Base-by-base conservation (phyloP, 2,888 invertebrate species). In the Seira musarum region DNA sequence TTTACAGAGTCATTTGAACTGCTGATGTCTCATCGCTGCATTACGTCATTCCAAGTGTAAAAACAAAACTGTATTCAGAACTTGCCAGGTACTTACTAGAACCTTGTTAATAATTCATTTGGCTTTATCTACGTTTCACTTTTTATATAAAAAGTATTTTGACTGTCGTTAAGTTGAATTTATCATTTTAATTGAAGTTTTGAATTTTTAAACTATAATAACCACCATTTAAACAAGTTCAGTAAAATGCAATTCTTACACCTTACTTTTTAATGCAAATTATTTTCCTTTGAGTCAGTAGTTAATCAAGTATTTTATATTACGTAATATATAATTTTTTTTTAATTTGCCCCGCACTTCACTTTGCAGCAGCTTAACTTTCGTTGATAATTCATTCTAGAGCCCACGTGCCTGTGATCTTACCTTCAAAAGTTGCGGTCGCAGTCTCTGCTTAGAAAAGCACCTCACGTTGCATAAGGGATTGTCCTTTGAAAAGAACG, bases 281-380 rank as follows among this genome's bases (percentile, higher is more conserved):
- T 49, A 49, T n/a, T 49, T 49, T 49, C 15, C 3, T 13, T 49
- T 8, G 15, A 49, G 15, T 49, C 49, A 49, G 49, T 49, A 49
- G 49, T 49, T 49, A 49, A 49, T 49, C 15, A 13, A 49, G 49
- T 49, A 64, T 63, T 76, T 64, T 46, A 24, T 15, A 35, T 35
- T 19, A 61, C 15, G 66, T 22, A 30, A 46, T 74, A 67, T 64
- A 25, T 66, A 74, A 61, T 40, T 65, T 65, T n/a, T 53, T 69
- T 35, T 67, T 74, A 61, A 76, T 61, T 76, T 76, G 69, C 69
- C 15, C 13, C 63, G 75, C 75, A 76, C 74, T 74, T 74, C 65
- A 73, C 73, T 74, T 76, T 76, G 60, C 75, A 68, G 75, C 75
- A 68, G 75, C 75, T 76, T 76, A 69, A 68, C 75, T 76, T 76